Evolutionary conservation across 2,888 invertebrate genomes (phyloP).

Genomic region (Coleophora flavipennella): DNA sequence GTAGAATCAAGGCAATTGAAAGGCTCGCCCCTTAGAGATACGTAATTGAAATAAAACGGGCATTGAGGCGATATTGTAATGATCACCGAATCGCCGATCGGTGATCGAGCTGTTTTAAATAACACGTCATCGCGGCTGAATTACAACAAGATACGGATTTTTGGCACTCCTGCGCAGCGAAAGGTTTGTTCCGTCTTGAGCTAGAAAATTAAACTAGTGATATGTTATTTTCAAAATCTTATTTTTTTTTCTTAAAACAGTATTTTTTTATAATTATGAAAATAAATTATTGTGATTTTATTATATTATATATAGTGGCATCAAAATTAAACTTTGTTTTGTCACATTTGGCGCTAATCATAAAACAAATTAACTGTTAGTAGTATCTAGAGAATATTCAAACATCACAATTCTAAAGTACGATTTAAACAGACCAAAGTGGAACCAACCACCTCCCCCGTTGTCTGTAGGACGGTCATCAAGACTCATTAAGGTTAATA

Average conservation of each 20-base stretch:
- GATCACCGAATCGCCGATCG: slow-evolving; percentile 17
- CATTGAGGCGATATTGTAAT: slow-evolving; percentile 39
- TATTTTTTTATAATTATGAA: too few relatives aligned
- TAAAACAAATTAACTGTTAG: too few relatives aligned
- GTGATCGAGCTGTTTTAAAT: slow-evolving; percentile 24
- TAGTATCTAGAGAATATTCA: too few relatives aligned
- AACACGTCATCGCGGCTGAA: slow-evolving; percentile 41
- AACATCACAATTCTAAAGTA: not conserved
- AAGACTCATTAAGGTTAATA: slow-evolving; percentile 65
- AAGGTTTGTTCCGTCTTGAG: slow-evolving; percentile 16
- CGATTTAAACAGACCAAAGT: slow-evolving; percentile 8
- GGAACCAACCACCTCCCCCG: slow-evolving; percentile 19
- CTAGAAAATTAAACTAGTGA: too few relatives aligned
- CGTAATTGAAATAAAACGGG: slow-evolving; percentile 56
- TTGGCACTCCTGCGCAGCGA: slow-evolving; percentile 19
- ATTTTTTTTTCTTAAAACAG: too few relatives aligned
- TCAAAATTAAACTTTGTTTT: too few relatives aligned
- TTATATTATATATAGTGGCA: too few relatives aligned
- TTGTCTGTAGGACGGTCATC: slow-evolving; percentile 43
- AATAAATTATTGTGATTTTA: too few relatives aligned
- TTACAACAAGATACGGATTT: slow-evolving; percentile 44
- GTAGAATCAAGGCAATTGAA: too few relatives aligned
- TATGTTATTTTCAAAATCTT: too few relatives aligned
- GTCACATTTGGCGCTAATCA: too few relatives aligned
- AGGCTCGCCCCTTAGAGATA: slow-evolving; percentile 14